A percentile compares a stretch with the other conserved stretches of the same genome.
phyloP scores from a whole-genome alignment of 2,888 invertebrate genomes.

The Tridacna crocea region DNA sequence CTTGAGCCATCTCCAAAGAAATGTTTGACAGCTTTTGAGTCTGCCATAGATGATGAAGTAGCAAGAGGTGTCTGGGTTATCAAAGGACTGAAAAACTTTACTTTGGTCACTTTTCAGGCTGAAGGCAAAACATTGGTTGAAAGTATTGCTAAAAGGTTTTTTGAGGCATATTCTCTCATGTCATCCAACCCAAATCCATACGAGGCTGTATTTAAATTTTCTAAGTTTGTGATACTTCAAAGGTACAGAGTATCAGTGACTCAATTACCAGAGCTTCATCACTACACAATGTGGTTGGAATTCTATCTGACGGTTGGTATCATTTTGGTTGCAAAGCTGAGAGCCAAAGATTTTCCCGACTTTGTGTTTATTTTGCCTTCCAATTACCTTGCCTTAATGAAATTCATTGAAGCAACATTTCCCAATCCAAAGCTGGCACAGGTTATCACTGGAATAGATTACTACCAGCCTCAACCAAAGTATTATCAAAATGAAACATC shows the following conservation, averaged over 20 bases:
- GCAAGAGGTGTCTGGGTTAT: not conserved
- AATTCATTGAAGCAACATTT: conserved; percentile 63
- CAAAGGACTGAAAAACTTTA: not conserved
- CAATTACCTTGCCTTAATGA: conserved; percentile 56
- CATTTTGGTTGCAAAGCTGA: conserved; percentile 61
- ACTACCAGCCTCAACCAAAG: conserved; percentile 31
- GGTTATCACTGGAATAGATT: conserved; percentile 44
- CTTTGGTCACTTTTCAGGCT: not conserved
- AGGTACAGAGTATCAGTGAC: conserved; percentile 25
- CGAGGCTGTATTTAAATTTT: conserved; percentile 68
- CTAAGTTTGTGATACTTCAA: conserved; percentile 65
- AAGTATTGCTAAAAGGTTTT: conserved; percentile 60
- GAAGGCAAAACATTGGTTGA: conserved; percentile 34
- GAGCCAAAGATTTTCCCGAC: conserved; percentile 29
- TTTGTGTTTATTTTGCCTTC: conserved; percentile 61
- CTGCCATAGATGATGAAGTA: conserved; percentile 24
- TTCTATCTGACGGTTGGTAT: conserved; percentile 64
- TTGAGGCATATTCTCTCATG: conserved; percentile 56
- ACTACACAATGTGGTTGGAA: conserved; percentile 72
- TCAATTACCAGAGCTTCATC: conserved; percentile 62
- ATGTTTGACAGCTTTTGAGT: conserved; percentile 40
- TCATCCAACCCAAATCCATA: conserved; percentile 54
- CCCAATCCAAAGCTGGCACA: conserved; percentile 34
- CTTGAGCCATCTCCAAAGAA: conserved; percentile 25
- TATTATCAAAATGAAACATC: not conserved